Conservation (phyloP, 2,797 vertebrate species). For the Ptychobarbus kaznakovi region DNA sequence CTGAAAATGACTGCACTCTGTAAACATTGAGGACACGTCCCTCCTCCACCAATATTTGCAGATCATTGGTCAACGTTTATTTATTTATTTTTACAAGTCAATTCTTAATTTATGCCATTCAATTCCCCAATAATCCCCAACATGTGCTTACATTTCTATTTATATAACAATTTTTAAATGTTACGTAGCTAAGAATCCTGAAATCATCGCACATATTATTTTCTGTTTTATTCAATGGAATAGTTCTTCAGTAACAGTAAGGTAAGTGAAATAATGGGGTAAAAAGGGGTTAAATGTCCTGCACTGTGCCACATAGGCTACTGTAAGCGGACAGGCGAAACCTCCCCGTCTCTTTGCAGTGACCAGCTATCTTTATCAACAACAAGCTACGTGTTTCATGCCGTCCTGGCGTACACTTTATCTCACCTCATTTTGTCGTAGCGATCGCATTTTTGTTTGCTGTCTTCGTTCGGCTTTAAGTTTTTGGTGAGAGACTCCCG, state of each 20-base stretch:
- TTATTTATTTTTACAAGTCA: not conserved
- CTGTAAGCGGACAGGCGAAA: not conserved
- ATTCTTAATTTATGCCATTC: not conserved
- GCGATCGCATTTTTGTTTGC: slow-evolving; percentile 56
- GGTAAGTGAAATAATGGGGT: not conserved
- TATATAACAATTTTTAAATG: too few relatives aligned
- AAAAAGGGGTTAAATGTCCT: not conserved
- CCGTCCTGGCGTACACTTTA: not conserved
- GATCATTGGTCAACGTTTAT: not conserved
- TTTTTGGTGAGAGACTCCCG: slow-evolving; percentile 47
- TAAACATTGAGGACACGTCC: not conserved
- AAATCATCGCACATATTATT: not conserved
- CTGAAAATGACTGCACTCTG: not conserved
- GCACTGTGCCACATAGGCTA: not conserved
- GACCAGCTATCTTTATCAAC: not conserved
- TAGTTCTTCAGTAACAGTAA: not conserved
- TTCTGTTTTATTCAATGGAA: not conserved
- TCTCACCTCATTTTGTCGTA: slow-evolving; percentile 73
- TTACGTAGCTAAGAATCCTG: not conserved
- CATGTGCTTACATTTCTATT: not conserved
- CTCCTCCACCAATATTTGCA: not conserved
- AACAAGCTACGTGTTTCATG: not conserved
- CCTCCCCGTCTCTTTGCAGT: not conserved
- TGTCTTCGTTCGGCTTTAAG: slow-evolving; percentile 56
- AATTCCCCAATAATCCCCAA: not conserved